Evolutionary conservation across 2,113 vertebrate species (phyloP).

Genomic region (Ceuthmochares aereus): DNA sequence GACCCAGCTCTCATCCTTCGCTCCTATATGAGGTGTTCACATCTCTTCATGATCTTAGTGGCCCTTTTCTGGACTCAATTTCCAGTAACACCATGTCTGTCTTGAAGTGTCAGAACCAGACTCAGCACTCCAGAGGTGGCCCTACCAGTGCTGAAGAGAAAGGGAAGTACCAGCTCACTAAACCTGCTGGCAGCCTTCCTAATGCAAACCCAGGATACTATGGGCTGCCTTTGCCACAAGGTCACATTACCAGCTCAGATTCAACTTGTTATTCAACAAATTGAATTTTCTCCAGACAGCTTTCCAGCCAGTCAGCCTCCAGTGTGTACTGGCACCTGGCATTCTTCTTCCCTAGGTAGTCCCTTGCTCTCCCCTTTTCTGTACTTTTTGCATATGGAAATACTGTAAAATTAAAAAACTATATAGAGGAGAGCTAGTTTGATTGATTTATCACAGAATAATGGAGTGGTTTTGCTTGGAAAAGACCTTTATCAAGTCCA

Average conservation of each 20-base stretch:
- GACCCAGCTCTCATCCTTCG: neutral
- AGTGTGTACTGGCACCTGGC: neutral
- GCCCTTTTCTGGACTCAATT: fast-evolving
- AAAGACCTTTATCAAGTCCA: no score
- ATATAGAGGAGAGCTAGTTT: neutral
- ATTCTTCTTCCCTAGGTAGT: neutral
- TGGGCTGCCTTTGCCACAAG: neutral
- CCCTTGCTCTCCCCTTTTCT: neutral
- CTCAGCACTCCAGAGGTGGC: neutral
- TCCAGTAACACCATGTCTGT: neutral
- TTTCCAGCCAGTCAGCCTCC: neutral
- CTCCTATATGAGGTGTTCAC: neutral
- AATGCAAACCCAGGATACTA: neutral
- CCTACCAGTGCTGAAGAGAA: neutral
- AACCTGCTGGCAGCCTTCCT: neutral
- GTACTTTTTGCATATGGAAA: neutral
- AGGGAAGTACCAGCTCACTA: neutral
- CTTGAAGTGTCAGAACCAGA: no score
- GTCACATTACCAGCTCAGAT: fast-evolving
- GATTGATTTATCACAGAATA: neutral
- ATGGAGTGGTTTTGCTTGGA: no score
- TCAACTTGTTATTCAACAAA: neutral
- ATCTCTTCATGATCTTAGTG: neutral
- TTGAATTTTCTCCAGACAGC: neutral
- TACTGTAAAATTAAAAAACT: neutral